phyloP scores from a whole-genome alignment of 2,113 vertebrate genomes.

The Ondatra zibethicus region DNA sequence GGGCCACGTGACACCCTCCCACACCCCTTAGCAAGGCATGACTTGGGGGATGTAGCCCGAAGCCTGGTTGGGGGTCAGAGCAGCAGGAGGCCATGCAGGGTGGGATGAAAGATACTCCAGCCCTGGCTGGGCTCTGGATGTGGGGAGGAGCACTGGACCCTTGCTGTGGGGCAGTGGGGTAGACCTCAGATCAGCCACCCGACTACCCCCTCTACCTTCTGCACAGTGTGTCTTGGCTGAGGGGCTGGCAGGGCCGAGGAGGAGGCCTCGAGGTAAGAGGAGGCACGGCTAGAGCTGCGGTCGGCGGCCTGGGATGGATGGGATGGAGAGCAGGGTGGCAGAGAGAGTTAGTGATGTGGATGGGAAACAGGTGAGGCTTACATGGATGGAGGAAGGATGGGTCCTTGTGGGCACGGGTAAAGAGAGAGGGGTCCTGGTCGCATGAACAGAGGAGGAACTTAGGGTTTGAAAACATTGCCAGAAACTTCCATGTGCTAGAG shows the following conservation, averaged over 20 bases:
- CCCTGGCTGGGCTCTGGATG: background rate
- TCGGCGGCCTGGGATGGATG: slow-evolving; percentile 88
- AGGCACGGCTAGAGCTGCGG: slow-evolving; percentile 91
- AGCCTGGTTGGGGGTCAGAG: slow-evolving; percentile 1
- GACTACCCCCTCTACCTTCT: slow-evolving; percentile 90
- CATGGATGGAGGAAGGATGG: background rate
- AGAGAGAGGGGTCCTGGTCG: background rate
- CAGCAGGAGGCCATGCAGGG: slow-evolving; percentile 37
- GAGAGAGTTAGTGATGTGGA: background rate
- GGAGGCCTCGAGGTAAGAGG: slow-evolving; percentile 92
- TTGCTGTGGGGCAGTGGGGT: background rate
- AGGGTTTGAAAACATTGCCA: too few species aligned
- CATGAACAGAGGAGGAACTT: background rate
- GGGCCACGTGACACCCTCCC: background rate
- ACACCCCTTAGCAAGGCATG: background rate
- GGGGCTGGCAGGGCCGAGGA: slow-evolving; percentile 85
- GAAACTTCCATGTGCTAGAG: background rate
- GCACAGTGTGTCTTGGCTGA: slow-evolving; percentile 89
- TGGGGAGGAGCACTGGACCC: background rate
- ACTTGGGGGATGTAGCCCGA: background rate
- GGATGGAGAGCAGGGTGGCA: slow-evolving; percentile 50
- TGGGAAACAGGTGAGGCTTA: fast-evolving
- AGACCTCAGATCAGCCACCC: background rate
- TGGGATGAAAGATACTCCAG: background rate
- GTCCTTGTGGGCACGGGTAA: background rate